Conservation (phyloP, 2,888 invertebrate species). For the Toxonevra muliebris region DNA sequence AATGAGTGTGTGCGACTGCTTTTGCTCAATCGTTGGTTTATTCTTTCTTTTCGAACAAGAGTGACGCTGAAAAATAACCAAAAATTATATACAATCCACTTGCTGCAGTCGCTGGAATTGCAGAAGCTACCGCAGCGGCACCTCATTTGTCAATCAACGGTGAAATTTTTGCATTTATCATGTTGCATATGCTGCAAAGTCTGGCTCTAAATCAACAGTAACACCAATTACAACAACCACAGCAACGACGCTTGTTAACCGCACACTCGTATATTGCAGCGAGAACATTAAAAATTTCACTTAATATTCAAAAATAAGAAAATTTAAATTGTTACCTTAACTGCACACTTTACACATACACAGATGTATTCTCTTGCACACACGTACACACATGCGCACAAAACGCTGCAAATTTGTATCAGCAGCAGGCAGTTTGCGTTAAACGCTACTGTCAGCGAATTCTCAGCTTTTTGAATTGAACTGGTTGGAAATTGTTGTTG, state of each 20-base stretch:
- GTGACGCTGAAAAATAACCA: not conserved
- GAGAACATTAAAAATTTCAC: not conserved
- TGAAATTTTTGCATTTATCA: not conserved
- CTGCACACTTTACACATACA: conserved; percentile 11
- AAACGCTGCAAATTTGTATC: not conserved
- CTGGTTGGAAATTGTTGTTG: conserved; percentile 34
- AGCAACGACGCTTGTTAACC: not conserved
- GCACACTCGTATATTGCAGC: not conserved
- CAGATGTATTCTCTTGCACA: not conserved
- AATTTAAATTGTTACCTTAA: not conserved
- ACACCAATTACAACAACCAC: not conserved
- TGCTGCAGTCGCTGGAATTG: not conserved
- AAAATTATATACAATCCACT: not conserved
- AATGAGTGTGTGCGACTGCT: not conserved
- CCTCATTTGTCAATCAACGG: not conserved
- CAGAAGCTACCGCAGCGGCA: not conserved
- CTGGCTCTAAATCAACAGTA: not conserved
- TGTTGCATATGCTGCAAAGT: not conserved
- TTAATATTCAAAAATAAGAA: not conserved
- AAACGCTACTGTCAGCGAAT: not conserved
- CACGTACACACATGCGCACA: conserved; percentile 10
- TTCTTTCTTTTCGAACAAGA: too few relatives aligned
- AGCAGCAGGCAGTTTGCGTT: not conserved
- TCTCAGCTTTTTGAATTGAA: conserved; percentile 25
- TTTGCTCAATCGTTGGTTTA: not conserved